Base-by-base conservation (phyloP, 2,797 vertebrate genomes). In the Liparis tanakae region DNA sequence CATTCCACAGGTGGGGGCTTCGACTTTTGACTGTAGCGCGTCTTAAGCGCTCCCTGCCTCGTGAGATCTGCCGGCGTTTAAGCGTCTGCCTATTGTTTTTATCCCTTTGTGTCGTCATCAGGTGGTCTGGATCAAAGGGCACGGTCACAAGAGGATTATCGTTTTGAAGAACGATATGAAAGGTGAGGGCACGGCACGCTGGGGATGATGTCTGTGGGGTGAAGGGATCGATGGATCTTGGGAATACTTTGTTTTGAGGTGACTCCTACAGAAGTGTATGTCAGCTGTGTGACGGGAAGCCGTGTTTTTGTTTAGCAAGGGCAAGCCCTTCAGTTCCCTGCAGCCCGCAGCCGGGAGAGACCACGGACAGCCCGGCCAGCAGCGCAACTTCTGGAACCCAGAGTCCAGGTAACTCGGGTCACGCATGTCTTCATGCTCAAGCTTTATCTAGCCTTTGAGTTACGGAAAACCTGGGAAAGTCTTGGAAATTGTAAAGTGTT, bases 151-250 rank as follows among this genome's bases (percentile, higher is more conserved):
- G 93, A 97, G 96, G 93, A 99, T 99, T 89, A 96, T 99, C 67
- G 98, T 99, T 85, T 94, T 99, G 59, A 99, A 98, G 92, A 99
- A 98, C 74, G 97, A 99, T 91, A 99, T 99, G 98, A 99, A 97
- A 96, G 95, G 97, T 99, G 93, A 95, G 0, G 9, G 1, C 14
- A 30, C 25, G 25, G 25, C 25, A 4, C 25, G 25, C 25, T 30
- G 25, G 25, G 2, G 25, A 30, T 30, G 2, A 30, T 30, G 25
- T 30, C 25, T 30, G 25, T 30, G 3, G 43, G 43, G 8, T 12
- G 4, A 55, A 18, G 18, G 33, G 65, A 67, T 48, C 3, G 22
- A 17, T 10, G 7, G 59, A 18, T 6, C 3, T 8, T 33, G 18
- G 6, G 6, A 43, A 7, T 55, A 68, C 33, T 54, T 43, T 43